Percentiles rank a stretch among this genome's conserved stretches.
Conservation (phyloP, 2,888 invertebrate species). For the Stenchaetothrips biformis region DNA sequence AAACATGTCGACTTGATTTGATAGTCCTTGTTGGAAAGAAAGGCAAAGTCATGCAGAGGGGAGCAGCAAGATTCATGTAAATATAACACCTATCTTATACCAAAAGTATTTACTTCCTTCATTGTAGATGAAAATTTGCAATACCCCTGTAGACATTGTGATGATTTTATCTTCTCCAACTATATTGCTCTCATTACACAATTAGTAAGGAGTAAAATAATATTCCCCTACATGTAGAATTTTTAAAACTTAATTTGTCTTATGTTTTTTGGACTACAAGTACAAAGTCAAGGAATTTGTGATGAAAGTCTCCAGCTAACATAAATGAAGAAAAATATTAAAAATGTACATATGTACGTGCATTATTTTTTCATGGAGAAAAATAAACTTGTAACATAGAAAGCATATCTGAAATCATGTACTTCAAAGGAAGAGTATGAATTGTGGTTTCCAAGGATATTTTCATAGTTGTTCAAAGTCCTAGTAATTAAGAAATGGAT, state of each 20-base stretch:
- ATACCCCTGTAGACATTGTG: neutral
- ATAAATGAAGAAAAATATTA: neutral
- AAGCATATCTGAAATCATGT: neutral
- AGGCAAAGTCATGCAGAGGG: no score
- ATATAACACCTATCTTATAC: neutral
- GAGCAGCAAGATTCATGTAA: no score
- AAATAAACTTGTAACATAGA: neutral
- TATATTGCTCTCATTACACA: neutral
- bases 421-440: neutral
- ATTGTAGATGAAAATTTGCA: neutral
- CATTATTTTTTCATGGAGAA: conserved; percentile 13
- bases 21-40: no score
- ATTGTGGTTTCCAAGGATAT: conserved; percentile 6
- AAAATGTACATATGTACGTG: neutral
- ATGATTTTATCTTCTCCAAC: neutral
- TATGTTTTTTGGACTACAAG: neutral
- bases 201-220: neutral
- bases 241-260: neutral
- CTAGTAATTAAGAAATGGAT: neutral
- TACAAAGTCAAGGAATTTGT: neutral
- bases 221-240: neutral
- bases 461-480: neutral
- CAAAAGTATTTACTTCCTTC: neutral
- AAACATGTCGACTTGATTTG: no score
- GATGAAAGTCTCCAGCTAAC: neutral